phyloP scores from a whole-genome alignment of 2,888 invertebrate genomes.

The Druceiella hillmani region DNA sequence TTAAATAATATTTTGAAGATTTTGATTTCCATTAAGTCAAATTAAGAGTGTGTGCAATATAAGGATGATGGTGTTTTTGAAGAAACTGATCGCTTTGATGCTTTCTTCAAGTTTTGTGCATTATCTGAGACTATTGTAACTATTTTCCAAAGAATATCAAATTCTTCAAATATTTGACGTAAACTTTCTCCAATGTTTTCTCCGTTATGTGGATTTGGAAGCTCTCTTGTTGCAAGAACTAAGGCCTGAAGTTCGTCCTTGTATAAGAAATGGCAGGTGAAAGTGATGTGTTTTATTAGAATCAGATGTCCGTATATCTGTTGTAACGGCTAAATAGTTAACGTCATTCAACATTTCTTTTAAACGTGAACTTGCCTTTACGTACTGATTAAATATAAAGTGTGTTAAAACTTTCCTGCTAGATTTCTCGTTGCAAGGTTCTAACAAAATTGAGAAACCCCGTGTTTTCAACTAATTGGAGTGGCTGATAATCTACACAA shows the following conservation, averaged over 20 bases:
- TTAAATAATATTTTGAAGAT: too few species aligned
- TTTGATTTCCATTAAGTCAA: too few species aligned
- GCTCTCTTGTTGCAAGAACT: conserved; percentile 10
- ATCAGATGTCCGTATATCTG: conserved; percentile 16
- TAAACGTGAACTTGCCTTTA: conserved; percentile 6
- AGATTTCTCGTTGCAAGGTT: conserved; percentile 13
- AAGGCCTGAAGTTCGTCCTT: conserved; percentile 10
- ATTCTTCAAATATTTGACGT: conserved; percentile 15
- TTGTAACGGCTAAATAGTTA: conserved; percentile 13
- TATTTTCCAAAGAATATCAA: conserved; percentile 14
- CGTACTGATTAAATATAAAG: conserved; percentile 13
- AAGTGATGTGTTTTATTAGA: conserved; percentile 15
- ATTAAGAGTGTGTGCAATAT: conserved; percentile 17
- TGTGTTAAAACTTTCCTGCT: conserved; percentile 15
- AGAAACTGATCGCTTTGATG: conserved; percentile 15
- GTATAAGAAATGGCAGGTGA: conserved; percentile 12
- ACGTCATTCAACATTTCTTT: conserved; percentile 10
- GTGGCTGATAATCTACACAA: too few species aligned
- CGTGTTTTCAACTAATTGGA: conserved; percentile 12
- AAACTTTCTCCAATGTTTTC: conserved; percentile 13
- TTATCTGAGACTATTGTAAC: conserved; percentile 16
- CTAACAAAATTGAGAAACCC: conserved; percentile 14
- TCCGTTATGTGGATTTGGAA: conserved; percentile 14
- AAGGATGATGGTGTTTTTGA: conserved; percentile 18
- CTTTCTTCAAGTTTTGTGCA: conserved; percentile 16